Evolutionary conservation across 1,140 invertebrate genomes (phyloP), one percentile per base, ranked within the genome.

Genomic region (Colletes gigas): DNA sequence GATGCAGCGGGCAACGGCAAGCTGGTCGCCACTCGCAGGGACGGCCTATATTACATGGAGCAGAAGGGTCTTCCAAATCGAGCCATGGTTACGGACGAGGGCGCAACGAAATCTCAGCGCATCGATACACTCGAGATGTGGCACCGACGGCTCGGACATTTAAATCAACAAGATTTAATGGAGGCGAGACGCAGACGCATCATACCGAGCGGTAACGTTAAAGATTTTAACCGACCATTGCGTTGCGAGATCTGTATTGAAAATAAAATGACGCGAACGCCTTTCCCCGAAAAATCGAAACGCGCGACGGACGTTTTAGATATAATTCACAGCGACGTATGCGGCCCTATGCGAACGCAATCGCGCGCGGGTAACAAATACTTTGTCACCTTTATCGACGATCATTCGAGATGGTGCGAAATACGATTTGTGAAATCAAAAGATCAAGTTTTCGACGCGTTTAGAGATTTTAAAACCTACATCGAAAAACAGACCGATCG

Each of bases 371-470:
- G 47, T 15, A 30, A 12, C 0, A 12, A 14, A 41, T 65, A 75
- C 7, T 66, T 73, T 17, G 41, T 73, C 5, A 60, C 59, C 5
- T 73, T 73, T 15, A 60, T 73, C n/a, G 71, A 73, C 30, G 52
- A 75, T 17, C 10, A 55, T 63, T 0, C 4, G 73, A 39, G 73
- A 39, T 55, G 60, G 63, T 75, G 50, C 41, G 63, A 55, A 4
- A 17, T 65, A 17, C 19, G 21, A 17, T 66, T 75, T 30, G 3
- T 75, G 12, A 55, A 44, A 3, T 12, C 9, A 2, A 75, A 75
- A 52, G 14, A 65, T 9, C 12, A 75, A 14, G 63, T 75, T 4
- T 44, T 75, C 4, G 50, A 75, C 0, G 59, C 14, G 15, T 66
- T 75, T 44, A 57, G n/a, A 10, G 39, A 75, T 8, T 75, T 54